phyloP scores from a whole-genome alignment of 35 echinoderm and acorn worm genomes.

The Ptychodera flava region DNA sequence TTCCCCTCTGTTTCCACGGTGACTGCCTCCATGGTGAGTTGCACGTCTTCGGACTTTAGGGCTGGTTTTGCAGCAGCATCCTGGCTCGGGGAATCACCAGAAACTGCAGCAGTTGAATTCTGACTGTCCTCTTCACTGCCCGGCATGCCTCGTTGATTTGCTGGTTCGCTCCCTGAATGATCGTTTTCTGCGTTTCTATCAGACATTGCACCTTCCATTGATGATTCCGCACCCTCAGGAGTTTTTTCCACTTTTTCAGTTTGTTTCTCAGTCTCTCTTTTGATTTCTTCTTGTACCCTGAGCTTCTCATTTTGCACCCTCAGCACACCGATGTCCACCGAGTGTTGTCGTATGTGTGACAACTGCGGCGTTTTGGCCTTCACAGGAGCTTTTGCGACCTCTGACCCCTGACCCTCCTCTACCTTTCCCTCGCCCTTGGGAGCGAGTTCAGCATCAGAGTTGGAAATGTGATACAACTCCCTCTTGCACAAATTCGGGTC shows the following conservation, averaged over 20 bases:
- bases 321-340: not conserved
- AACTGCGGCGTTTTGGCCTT: not conserved
- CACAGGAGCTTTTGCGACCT: not conserved
- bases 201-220: conserved; percentile 10
- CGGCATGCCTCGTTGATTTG: conserved; percentile 3
- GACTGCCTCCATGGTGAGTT: not conserved
- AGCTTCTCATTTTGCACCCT: not conserved
- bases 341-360: not conserved
- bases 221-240: not conserved
- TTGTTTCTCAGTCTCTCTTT: not conserved
- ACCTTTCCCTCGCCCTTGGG: not conserved
- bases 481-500: not conserved
- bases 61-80: not conserved
- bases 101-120: conserved; percentile 4
- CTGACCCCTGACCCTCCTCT: not conserved
- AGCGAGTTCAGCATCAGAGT: not conserved
- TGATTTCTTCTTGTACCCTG: not conserved
- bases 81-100: not conserved
- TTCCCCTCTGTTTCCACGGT: conserved; percentile 7
- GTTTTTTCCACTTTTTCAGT: not conserved
- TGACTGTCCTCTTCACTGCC: conserved; percentile 9
- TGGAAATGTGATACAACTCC: not conserved
- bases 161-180: not conserved
- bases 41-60: not conserved
- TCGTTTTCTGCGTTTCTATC: not conserved